phyloP scores from a whole-genome alignment of 2,113 vertebrate species.

The Lycaon pictus region DNA sequence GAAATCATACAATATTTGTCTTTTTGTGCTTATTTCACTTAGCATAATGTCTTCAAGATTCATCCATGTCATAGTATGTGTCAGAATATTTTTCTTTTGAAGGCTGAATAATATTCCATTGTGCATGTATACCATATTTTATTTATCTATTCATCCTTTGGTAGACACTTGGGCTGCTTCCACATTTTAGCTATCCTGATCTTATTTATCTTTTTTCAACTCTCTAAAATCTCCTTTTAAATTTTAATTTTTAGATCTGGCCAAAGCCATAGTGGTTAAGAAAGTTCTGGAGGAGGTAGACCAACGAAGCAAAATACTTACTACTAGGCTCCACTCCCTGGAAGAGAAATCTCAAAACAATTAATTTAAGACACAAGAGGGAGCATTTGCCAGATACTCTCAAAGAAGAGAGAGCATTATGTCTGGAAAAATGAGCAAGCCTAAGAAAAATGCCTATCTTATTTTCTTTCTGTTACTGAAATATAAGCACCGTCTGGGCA shows the following conservation, averaged over 20 bases:
- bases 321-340: constrained; percentile 83
- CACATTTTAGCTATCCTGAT: not conserved
- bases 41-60: not conserved
- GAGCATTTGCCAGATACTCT: constrained; percentile 42
- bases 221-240: constrained; percentile 46
- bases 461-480: constrained; percentile 65
- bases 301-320: constrained; percentile 87
- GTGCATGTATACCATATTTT: not conserved
- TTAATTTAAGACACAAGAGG: constrained; percentile 61
- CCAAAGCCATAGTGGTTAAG: constrained; percentile 88
- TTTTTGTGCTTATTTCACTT: not conserved
- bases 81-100: not conserved
- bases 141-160: not conserved
- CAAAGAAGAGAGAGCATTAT: constrained; percentile 55
- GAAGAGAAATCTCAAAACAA: constrained; percentile 84
- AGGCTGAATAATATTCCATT: not conserved
- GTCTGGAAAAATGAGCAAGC: constrained; percentile 69
- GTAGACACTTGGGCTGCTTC: not conserved
- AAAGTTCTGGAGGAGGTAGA: constrained; percentile 89
- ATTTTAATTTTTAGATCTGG: constrained; percentile 81
- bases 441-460: constrained; percentile 46
- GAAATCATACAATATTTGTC: not conserved
- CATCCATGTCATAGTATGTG: not conserved
- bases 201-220: not conserved
- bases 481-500: constrained; percentile 29